These are phyloP conservation scores for Prietella phreatophila DNA, from an alignment of 2,113 vertebrate genomes.

Conservation along the genomic window DNA sequence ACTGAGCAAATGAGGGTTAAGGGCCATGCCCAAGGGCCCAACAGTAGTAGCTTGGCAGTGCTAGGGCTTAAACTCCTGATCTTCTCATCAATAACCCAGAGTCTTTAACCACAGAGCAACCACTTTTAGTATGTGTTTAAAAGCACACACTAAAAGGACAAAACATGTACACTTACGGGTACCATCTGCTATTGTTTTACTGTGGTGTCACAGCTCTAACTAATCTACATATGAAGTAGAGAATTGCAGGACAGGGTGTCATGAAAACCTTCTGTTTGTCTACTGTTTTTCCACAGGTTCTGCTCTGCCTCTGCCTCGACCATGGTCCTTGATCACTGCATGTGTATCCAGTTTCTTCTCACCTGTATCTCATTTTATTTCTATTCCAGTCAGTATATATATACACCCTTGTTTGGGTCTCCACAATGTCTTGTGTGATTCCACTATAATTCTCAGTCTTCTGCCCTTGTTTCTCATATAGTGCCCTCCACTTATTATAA, in stretches of 20 bases:
- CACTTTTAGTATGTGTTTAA: not conserved
- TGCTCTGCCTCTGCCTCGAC: not conserved
- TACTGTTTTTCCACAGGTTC: slow-evolving; percentile 17
- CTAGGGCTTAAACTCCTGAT: too few species aligned
- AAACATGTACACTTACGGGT: too few species aligned
- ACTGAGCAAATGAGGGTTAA: too few species aligned
- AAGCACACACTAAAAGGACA: not conserved
- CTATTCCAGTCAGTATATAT: slow-evolving; percentile 10
- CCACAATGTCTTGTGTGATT: not conserved
- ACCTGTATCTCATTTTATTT: slow-evolving; percentile 13
- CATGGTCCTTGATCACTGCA: not conserved
- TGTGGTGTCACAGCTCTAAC: slow-evolving; percentile 14
- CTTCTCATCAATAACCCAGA: too few species aligned
- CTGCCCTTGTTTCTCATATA: not conserved
- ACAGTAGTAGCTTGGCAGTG: too few species aligned
- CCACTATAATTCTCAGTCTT: not conserved
- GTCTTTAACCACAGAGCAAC: too few species aligned
- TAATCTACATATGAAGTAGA: slow-evolving; percentile 23
- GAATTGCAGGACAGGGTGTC: not conserved
- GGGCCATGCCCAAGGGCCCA: too few species aligned
- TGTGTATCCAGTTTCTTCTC: not conserved
- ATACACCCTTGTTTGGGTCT: not conserved
- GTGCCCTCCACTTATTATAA: not conserved
- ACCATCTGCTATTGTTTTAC: slow-evolving; percentile 1
- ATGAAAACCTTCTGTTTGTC: slow-evolving; percentile 10